A percentile compares a stretch with the other conserved stretches of the same genome.
phyloP scores from a whole-genome alignment of 2,888 invertebrate species.

The Acanthoscelides obtectus region DNA sequence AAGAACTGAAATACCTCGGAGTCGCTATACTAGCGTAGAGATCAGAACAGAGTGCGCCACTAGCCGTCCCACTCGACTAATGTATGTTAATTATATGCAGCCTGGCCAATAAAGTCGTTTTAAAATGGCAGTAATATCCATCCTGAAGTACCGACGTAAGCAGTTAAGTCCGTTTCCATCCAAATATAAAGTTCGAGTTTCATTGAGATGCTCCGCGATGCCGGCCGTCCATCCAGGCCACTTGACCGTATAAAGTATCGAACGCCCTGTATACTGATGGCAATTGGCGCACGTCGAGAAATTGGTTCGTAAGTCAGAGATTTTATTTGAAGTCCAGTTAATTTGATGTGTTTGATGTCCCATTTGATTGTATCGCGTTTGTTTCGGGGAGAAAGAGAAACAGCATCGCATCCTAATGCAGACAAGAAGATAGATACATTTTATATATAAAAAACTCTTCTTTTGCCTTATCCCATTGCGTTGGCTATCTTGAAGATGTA shows the following conservation, averaged over 20 bases:
- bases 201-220: neutral
- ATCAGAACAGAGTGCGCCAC: neutral
- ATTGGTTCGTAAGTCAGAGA: neutral
- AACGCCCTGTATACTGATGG: neutral
- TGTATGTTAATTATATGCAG: neutral
- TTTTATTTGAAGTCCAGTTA: neutral
- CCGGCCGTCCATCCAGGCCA: neutral
- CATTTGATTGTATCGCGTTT: too few species aligned
- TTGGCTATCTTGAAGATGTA: too few species aligned
- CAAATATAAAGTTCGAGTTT: conserved; percentile 1
- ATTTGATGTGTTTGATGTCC: neutral
- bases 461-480: too few species aligned
- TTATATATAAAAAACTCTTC: too few species aligned
- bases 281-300: neutral
- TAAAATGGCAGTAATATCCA: neutral
- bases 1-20: neutral
- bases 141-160: neutral
- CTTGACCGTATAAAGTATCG: neutral
- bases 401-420: too few species aligned
- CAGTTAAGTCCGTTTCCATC: conserved; percentile 2
- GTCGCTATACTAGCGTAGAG: neutral
- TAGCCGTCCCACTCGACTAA: neutral
- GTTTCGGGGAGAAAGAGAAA: too few species aligned
- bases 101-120: neutral
- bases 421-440: too few species aligned